These are phyloP conservation scores for Nysson spinosus DNA, from an alignment of 2,888 invertebrate species.

Conservation along the genomic window DNA sequence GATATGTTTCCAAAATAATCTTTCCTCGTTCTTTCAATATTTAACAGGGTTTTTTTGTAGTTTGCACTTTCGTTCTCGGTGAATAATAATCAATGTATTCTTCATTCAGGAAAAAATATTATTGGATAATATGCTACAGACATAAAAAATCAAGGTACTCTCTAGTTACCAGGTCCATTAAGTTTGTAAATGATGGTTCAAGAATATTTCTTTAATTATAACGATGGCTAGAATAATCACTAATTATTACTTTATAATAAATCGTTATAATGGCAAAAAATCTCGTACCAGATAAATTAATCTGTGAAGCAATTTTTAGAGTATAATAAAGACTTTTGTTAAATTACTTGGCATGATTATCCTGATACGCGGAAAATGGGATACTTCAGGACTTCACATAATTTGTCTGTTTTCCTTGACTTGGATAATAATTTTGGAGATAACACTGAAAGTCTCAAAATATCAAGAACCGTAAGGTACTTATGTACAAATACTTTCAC, in stretches of 20 bases:
- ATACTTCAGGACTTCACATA: slow-evolving; percentile 1
- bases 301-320: neutral
- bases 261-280: neutral
- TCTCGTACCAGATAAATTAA: neutral
- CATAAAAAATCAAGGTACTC: too few species aligned
- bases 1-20: too few species aligned
- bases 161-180: too few species aligned
- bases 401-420: slow-evolving; percentile 19
- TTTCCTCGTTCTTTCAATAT: slow-evolving; percentile 5
- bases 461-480: slow-evolving; percentile 34
- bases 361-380: slow-evolving; percentile 5
- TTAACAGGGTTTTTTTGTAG: neutral
- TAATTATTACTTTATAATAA: too few species aligned
- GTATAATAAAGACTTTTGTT: slow-evolving; percentile 1
- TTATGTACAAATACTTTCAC: slow-evolving; percentile 51
- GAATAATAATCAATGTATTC: too few species aligned
- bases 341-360: slow-evolving; percentile 7
- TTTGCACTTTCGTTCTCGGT: too few species aligned
- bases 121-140: too few species aligned
- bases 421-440: slow-evolving; percentile 29
- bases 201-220: too few species aligned
- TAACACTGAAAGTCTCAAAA: slow-evolving; percentile 48
- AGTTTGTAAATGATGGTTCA: slow-evolving; percentile 2
- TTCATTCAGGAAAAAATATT: too few species aligned
- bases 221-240: too few species aligned